A percentile compares a stretch with the other conserved stretches of the same genome.
phyloP scores from a whole-genome alignment of 2,113 vertebrate genomes.

The Chaenocephalus aceratus region DNA sequence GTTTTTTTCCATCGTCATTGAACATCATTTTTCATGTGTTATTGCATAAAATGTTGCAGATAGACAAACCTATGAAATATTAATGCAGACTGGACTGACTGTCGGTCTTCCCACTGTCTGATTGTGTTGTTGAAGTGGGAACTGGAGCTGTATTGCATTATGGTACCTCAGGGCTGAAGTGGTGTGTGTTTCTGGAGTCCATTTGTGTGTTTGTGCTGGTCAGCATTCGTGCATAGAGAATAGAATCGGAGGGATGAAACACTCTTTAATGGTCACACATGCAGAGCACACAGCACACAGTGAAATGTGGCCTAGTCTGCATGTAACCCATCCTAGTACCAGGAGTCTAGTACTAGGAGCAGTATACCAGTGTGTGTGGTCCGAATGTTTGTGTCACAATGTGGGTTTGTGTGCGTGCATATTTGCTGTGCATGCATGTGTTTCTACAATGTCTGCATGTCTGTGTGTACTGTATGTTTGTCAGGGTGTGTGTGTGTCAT shows the following conservation, averaged over 20 bases:
- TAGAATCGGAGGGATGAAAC: too few species aligned
- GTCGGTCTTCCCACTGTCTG: background rate
- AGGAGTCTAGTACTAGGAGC: too few species aligned
- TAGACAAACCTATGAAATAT: constrained; percentile 6
- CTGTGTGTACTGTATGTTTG: background rate
- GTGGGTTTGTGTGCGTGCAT: background rate
- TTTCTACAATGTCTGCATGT: background rate
- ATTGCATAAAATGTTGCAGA: background rate
- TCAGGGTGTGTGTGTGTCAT: background rate
- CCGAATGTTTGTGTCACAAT: too few species aligned
- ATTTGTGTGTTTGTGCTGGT: background rate
- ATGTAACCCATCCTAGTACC: too few species aligned
- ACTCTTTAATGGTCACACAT: too few species aligned
- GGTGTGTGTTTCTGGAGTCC: constrained; percentile 1
- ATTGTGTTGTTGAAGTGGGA: constrained; percentile 6
- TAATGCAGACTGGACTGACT: background rate
- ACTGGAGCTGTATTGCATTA: background rate
- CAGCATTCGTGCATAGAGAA: background rate
- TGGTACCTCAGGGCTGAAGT: background rate
- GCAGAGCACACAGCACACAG: too few species aligned
- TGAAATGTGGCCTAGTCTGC: too few species aligned
- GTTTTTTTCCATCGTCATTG: background rate
- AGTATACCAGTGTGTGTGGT: too few species aligned
- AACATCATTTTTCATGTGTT: background rate
- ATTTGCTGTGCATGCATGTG: background rate